A percentile compares a stretch with the other conserved stretches of the same genome.
Conservation (phyloP, 2,113 vertebrate genomes). For the Daubentonia madagascariensis region DNA sequence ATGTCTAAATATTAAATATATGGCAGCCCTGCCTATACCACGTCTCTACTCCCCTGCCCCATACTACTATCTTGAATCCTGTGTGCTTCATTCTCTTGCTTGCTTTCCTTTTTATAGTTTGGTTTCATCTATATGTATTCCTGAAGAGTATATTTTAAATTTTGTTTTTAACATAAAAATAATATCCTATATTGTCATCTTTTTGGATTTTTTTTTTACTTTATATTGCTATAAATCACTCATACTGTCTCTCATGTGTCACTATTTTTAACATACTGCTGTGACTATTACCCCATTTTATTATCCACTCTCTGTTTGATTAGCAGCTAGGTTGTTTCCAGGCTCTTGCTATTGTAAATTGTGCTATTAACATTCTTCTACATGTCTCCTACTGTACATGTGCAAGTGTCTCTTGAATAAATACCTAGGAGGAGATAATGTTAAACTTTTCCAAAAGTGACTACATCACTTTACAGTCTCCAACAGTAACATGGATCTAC, state of each 20-base stretch:
- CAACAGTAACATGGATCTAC: background rate
- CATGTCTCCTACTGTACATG: background rate
- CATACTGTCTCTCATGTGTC: background rate
- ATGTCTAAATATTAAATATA: background rate
- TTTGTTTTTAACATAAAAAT: slow-evolving; percentile 10
- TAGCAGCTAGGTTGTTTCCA: background rate
- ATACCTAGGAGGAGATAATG: background rate
- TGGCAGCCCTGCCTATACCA: background rate
- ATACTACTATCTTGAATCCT: background rate
- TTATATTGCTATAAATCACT: background rate
- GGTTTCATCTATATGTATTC: background rate
- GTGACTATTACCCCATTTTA: background rate
- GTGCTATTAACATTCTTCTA: background rate
- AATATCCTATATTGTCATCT: background rate
- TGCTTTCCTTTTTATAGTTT: background rate
- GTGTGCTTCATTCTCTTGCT: background rate
- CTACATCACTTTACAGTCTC: background rate
- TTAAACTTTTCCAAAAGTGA: background rate
- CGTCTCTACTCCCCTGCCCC: background rate
- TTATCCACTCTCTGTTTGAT: background rate
- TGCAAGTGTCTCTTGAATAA: background rate
- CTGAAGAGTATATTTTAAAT: background rate
- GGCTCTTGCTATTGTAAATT: background rate
- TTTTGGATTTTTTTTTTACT: background rate
- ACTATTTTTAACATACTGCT: background rate